phyloP scores from a whole-genome alignment of 2,888 invertebrate species.

The Perdita meconis region DNA sequence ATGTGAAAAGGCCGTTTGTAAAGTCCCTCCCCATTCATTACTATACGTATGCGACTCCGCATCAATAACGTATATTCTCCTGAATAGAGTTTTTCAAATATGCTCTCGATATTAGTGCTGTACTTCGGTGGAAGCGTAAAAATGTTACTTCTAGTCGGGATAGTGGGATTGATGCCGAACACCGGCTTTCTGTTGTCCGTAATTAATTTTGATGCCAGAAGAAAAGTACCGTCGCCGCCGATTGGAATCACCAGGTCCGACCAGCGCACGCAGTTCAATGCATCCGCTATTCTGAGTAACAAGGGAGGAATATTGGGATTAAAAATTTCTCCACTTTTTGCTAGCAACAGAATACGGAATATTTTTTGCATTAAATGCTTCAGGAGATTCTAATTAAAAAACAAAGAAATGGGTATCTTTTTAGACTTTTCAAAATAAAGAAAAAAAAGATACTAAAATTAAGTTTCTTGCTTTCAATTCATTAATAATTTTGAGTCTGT shows the following conservation, averaged over 20 bases:
- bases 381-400: too few relatives aligned
- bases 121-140: conserved; percentile 46
- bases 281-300: conserved; percentile 85
- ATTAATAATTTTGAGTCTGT: too few relatives aligned
- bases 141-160: background rate
- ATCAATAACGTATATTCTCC: conserved; percentile 55
- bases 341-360: too few relatives aligned
- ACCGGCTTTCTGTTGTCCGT: conserved; percentile 57
- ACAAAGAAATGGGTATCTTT: too few relatives aligned
- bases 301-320: background rate
- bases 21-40: conserved; percentile 59
- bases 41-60: conserved; percentile 65
- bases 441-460: too few relatives aligned
- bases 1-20: conserved; percentile 54
- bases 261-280: conserved; percentile 90
- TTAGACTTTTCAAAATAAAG: too few relatives aligned
- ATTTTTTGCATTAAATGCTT: too few relatives aligned
- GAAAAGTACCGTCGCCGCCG: conserved; percentile 98
- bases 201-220: conserved; percentile 90
- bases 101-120: conserved; percentile 35
- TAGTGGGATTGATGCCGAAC: conserved; percentile 56
- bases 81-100: conserved; percentile 57
- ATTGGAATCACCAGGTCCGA: conserved; percentile 93
- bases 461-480: too few relatives aligned
- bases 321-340: too few relatives aligned